phyloP scores from a whole-genome alignment of 2,113 vertebrate genomes.

The Anas platyrhynchos region DNA sequence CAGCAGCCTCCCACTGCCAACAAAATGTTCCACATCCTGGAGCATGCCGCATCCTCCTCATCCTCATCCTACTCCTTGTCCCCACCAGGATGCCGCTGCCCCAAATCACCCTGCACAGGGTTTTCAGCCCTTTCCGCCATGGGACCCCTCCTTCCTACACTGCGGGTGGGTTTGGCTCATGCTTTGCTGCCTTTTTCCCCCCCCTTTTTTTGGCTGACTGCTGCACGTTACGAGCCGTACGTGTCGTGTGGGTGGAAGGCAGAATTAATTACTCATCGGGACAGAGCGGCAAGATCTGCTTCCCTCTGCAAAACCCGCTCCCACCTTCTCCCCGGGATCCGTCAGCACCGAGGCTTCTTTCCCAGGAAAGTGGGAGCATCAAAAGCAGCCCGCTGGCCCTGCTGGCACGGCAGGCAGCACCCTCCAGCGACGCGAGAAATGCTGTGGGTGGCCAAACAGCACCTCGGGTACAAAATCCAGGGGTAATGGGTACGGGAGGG shows the following conservation, averaged over 20 bases:
- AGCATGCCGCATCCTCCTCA: neutral
- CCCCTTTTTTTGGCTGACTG: slow-evolving; percentile 25
- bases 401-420: neutral
- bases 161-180: neutral
- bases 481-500: neutral
- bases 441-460: neutral
- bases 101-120: neutral
- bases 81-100: neutral
- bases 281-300: slow-evolving; percentile 29
- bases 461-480: neutral
- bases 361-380: neutral
- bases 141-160: neutral
- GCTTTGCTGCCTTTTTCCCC: neutral
- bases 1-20: neutral
- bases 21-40: neutral
- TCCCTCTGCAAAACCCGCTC: slow-evolving; percentile 46
- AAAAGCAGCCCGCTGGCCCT: neutral
- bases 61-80: neutral
- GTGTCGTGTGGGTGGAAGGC: slow-evolving; percentile 56
- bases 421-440: neutral
- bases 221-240: slow-evolving; percentile 17
- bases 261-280: slow-evolving; percentile 62
- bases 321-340: slow-evolving; percentile 17
- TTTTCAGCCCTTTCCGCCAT: neutral
- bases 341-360: slow-evolving; percentile 16